Percentiles rank a stretch among this genome's conserved stretches.
Evolutionary conservation across 2,113 vertebrate species (phyloP).

Genomic region (Campylomormyrus tamandua): DNA sequence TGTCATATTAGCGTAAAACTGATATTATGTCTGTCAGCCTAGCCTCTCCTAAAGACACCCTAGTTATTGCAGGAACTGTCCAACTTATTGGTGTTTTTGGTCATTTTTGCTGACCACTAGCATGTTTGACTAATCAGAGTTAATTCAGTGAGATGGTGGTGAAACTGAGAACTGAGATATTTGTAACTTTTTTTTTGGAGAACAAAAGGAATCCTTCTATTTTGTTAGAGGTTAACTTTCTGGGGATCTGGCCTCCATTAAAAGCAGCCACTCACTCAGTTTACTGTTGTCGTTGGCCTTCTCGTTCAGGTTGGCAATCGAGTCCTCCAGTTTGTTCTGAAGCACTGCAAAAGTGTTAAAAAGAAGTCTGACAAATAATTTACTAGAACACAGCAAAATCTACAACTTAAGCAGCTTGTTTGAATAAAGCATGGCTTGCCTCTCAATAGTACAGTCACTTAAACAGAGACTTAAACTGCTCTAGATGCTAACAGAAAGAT

Average conservation of each 20-base stretch:
- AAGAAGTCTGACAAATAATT: not conserved
- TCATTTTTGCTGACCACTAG: not conserved
- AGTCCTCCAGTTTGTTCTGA: not conserved
- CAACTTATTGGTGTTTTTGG: not conserved
- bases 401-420: not conserved
- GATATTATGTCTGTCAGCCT: not conserved
- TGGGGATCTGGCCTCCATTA: not conserved
- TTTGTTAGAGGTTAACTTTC: not conserved
- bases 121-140: not conserved
- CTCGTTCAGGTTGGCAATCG: not conserved
- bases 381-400: not conserved
- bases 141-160: not conserved
- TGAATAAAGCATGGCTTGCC: not conserved
- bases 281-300: not conserved
- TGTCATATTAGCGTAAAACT: not conserved
- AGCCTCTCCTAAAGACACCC: not conserved
- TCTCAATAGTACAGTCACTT: not conserved
- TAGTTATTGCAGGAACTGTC: not conserved
- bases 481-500: not conserved
- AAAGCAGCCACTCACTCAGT: slow-evolving; percentile 7
- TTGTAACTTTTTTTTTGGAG: not conserved
- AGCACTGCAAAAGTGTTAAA: not conserved
- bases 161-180: not conserved
- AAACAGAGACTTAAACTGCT: not conserved
- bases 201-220: not conserved